Evolutionary conservation across 2,888 invertebrate genomes (phyloP).

Genomic region (Odontocerum albicorne): DNA sequence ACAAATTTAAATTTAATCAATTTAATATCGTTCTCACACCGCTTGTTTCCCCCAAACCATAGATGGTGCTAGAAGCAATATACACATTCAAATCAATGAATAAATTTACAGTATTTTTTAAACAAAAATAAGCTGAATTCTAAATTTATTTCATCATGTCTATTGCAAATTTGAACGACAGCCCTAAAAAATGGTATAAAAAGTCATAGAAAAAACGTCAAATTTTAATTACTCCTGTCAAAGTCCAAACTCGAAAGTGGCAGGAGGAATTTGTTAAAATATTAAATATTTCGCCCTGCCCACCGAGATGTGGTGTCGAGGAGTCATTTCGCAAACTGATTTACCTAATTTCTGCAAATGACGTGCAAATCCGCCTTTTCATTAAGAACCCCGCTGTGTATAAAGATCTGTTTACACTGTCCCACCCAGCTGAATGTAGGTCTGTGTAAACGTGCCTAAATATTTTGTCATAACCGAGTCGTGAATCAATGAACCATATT

Average conservation of each 20-base stretch:
- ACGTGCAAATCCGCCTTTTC: conserved; percentile 32
- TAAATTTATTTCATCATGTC: conserved; percentile 8
- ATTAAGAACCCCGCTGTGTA: conserved; percentile 16
- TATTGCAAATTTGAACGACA: conserved; percentile 10
- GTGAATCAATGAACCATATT: no score
- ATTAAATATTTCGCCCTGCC: conserved; percentile 16
- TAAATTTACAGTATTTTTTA: no score
- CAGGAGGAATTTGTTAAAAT: neutral
- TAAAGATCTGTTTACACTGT: conserved; percentile 20
- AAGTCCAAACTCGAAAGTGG: neutral
- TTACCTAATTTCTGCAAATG: conserved; percentile 37
- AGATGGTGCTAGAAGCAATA: no score
- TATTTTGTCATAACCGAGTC: no score
- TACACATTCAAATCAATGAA: no score
- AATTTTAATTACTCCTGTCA: conserved; percentile 18
- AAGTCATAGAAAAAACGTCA: conserved; percentile 8
- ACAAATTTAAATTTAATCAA: no score
- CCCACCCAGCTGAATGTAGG: neutral
- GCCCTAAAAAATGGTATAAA: conserved; percentile 4
- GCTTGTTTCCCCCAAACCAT: no score
- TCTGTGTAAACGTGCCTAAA: no score
- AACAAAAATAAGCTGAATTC: no score
- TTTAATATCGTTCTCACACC: no score
- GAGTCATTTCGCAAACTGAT: conserved; percentile 31
- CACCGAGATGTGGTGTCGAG: conserved; percentile 8